These are phyloP conservation scores for Volucella inflata DNA, from an alignment of 2,888 invertebrate genomes.

Conservation along the genomic window DNA sequence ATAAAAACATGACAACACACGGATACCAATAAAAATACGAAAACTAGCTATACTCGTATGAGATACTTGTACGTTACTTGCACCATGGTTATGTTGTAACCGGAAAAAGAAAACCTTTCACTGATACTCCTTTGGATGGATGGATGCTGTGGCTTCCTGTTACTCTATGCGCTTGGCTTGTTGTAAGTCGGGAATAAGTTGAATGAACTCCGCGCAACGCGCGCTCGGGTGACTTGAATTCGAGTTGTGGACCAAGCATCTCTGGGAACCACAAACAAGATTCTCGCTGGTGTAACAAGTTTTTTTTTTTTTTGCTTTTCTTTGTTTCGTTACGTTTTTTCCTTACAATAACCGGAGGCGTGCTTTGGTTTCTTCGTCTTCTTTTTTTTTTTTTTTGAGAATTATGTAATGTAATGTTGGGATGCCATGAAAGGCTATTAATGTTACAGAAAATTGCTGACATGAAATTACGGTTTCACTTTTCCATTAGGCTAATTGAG, in stretches of 20 bases:
- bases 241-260: slow-evolving; percentile 46
- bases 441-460: slow-evolving; percentile 36
- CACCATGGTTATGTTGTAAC: slow-evolving; percentile 46
- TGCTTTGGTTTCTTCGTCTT: slow-evolving; percentile 11
- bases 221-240: slow-evolving; percentile 61
- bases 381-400: background rate
- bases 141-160: slow-evolving; percentile 36
- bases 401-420: slow-evolving; percentile 43
- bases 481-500: slow-evolving; percentile 65
- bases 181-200: slow-evolving; percentile 45
- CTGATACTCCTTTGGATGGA: slow-evolving; percentile 31
- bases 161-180: slow-evolving; percentile 27
- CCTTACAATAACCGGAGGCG: slow-evolving; percentile 44
- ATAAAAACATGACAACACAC: slow-evolving; percentile 49
- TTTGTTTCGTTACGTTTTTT: background rate
- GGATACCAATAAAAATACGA: no score
- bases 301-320: slow-evolving; percentile 35
- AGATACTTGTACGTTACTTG: no score
- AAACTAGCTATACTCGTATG: no score
- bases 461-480: slow-evolving; percentile 65
- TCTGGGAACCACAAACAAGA: slow-evolving; percentile 51
- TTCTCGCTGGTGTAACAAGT: slow-evolving; percentile 66
- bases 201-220: slow-evolving; percentile 52
- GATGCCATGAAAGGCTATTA: slow-evolving; percentile 9
- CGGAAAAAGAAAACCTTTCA: slow-evolving; percentile 68